These are phyloP conservation scores for Phaethornis superciliosus DNA, from an alignment of 2,113 vertebrate species.

Conservation along the genomic window DNA sequence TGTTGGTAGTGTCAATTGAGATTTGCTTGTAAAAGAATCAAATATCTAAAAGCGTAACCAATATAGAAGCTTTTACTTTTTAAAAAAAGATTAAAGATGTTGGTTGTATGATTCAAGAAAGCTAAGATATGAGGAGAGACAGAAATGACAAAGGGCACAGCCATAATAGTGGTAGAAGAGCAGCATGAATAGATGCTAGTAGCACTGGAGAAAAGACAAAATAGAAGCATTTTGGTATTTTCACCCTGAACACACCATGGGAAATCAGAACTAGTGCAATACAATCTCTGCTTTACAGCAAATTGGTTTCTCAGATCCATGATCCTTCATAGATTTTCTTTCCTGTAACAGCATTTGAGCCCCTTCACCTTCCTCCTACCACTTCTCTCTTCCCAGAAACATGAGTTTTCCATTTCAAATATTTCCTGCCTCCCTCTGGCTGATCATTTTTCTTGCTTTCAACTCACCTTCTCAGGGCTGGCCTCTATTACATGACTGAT, in stretches of 20 bases:
- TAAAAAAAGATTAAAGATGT: slow-evolving; percentile 15
- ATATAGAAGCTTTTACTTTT: slow-evolving; percentile 6
- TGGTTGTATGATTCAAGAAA: background rate
- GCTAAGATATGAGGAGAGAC: background rate
- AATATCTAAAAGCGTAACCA: background rate
- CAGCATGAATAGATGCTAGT: background rate
- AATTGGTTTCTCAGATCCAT: background rate
- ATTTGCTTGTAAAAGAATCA: background rate
- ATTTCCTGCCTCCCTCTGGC: background rate
- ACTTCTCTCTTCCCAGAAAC: background rate
- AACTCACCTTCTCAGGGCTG: background rate
- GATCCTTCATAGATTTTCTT: background rate
- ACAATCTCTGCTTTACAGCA: background rate
- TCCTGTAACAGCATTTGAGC: background rate
- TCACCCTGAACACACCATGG: background rate
- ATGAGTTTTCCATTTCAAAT: background rate
- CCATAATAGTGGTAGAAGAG: background rate
- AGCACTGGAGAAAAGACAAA: background rate
- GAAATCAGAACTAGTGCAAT: background rate
- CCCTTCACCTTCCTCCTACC: background rate
- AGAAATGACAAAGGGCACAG: background rate
- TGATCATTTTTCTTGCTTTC: background rate
- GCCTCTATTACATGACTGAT: background rate
- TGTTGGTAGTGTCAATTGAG: background rate
- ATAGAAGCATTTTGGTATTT: slow-evolving; percentile 2